A percentile compares a stretch with the other conserved stretches of the same genome.
phyloP scores from a whole-genome alignment of 1,140 invertebrate genomes.

The Medauroidea extradentata region DNA sequence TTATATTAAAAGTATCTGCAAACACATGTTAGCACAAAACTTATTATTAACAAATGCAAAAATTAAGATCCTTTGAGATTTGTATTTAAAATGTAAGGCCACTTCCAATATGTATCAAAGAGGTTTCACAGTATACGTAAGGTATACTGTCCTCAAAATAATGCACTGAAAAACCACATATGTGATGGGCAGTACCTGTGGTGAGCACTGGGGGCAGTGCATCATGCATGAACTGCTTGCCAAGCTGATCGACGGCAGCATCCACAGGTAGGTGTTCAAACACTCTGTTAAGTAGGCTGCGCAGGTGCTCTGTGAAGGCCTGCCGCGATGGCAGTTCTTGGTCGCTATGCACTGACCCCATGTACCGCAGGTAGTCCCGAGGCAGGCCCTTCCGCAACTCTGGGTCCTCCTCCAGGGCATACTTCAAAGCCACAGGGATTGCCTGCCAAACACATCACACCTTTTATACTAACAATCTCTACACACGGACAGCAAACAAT shows the following conservation, averaged over 20 bases:
- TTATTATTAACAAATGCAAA: too few relatives aligned
- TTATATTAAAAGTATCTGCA: too few relatives aligned
- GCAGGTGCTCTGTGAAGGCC: constrained; percentile 54
- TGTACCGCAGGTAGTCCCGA: constrained; percentile 64
- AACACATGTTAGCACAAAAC: too few relatives aligned
- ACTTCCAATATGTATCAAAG: too few relatives aligned
- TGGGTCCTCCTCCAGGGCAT: constrained; percentile 63
- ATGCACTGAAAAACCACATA: too few relatives aligned
- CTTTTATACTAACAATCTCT: background rate
- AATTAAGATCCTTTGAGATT: too few relatives aligned
- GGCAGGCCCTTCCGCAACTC: constrained; percentile 78
- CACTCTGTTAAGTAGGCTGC: constrained; percentile 58
- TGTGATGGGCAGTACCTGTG: constrained; percentile 37
- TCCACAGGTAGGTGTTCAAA: constrained; percentile 68
- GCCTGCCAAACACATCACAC: constrained; percentile 47
- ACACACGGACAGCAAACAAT: background rate
- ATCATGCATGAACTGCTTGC: constrained; percentile 76
- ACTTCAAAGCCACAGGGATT: constrained; percentile 70
- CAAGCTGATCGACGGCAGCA: constrained; percentile 78
- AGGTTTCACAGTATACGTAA: too few relatives aligned
- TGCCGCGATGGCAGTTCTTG: constrained; percentile 44
- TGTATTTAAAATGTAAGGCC: too few relatives aligned
- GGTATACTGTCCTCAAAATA: too few relatives aligned
- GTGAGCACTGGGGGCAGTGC: constrained; percentile 78
- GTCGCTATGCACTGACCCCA: constrained; percentile 63